Conservation (phyloP, 2,113 vertebrate species). For the Orthonyx spaldingii region DNA sequence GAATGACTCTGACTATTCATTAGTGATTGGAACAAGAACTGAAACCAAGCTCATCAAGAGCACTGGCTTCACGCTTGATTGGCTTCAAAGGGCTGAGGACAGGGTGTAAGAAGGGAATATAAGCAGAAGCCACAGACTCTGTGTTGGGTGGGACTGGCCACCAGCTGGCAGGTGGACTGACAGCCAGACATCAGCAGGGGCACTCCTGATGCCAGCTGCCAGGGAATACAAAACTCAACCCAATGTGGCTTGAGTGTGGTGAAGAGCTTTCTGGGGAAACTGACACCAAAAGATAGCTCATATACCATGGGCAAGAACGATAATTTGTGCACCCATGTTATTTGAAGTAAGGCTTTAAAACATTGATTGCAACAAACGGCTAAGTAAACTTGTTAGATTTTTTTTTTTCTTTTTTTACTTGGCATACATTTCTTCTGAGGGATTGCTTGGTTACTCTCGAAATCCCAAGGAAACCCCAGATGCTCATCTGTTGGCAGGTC, state of each 20-base stretch:
- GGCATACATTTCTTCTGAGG: not conserved
- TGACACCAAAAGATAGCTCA: not conserved
- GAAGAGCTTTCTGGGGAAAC: not conserved
- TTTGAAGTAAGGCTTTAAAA: not conserved
- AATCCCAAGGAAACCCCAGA: not conserved
- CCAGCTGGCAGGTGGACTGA: not conserved
- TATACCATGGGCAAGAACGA: fast-evolving
- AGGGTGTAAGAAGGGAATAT: not conserved
- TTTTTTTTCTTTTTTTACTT: not conserved
- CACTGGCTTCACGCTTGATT: not conserved
- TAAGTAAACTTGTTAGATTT: not conserved
- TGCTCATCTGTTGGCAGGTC: not conserved
- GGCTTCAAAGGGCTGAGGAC: not conserved
- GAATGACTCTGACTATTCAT: not conserved
- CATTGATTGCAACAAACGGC: not conserved
- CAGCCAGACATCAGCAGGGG: not conserved
- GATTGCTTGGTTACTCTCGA: not conserved
- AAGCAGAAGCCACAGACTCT: not conserved
- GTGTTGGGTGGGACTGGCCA: not conserved
- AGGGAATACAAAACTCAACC: not conserved
- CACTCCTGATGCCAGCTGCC: not conserved
- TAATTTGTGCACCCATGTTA: not conserved
- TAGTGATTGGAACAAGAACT: not conserved
- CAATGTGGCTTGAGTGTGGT: fast-evolving
- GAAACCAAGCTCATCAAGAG: not conserved